Percentiles rank a stretch among this genome's conserved stretches.
Conservation (phyloP, 2,888 invertebrate species). For the Spatulosminthurus flaviceps region DNA sequence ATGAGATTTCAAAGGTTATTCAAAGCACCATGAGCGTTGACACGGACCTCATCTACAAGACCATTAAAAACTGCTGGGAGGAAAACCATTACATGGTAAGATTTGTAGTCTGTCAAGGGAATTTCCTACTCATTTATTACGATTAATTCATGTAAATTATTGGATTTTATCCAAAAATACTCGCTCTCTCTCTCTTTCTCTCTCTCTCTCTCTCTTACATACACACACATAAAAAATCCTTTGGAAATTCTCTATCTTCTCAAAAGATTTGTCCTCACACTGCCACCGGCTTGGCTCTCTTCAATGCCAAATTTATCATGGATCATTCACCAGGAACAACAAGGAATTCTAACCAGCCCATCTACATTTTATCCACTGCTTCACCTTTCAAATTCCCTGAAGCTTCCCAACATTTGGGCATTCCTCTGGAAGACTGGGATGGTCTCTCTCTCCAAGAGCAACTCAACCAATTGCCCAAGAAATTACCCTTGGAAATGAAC, state of each 20-base stretch:
- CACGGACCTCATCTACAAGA: constrained; percentile 65
- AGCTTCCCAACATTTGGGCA: constrained; percentile 65
- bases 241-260: neutral
- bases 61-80: constrained; percentile 66
- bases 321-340: neutral
- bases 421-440: constrained; percentile 56
- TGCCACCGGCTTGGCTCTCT: constrained; percentile 66
- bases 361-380: constrained; percentile 66
- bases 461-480: constrained; percentile 32
- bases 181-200: no score
- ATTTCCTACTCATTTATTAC: constrained; percentile 29
- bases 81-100: constrained; percentile 65
- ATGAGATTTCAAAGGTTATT: constrained; percentile 63
- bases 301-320: constrained; percentile 23
- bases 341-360: constrained; percentile 22
- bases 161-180: constrained; percentile 29
- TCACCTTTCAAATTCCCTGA: constrained; percentile 67
- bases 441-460: constrained; percentile 37
- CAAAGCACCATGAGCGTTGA: constrained; percentile 60
- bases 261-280: constrained; percentile 68
- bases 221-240: no score
- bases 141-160: neutral
- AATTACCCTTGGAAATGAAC: constrained; percentile 50
- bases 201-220: no score
- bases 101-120: constrained; percentile 1